phyloP scores from a whole-genome alignment of 2,797 vertebrate species.

The Morus bassanus region DNA sequence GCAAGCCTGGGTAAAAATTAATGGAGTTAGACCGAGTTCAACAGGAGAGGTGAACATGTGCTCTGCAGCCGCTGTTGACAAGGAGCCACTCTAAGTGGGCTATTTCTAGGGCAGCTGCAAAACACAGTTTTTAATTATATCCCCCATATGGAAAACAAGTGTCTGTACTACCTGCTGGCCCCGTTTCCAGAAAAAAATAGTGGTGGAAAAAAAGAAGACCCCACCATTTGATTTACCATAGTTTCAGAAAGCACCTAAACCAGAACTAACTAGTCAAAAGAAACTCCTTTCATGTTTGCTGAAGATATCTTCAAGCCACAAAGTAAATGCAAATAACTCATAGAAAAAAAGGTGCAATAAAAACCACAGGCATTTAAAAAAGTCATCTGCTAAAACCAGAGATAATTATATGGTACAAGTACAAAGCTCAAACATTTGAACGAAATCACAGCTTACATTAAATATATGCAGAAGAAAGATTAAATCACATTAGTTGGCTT shows the following conservation, averaged over 20 bases:
- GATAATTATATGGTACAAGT: slow-evolving; percentile 8
- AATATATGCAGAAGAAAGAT: slow-evolving; percentile 29
- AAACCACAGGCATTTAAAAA: background rate
- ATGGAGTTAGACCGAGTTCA: background rate
- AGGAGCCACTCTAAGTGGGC: background rate
- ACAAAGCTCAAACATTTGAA: slow-evolving; percentile 35
- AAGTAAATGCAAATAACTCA: slow-evolving; percentile 23
- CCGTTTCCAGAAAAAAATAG: background rate
- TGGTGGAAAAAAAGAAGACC: background rate
- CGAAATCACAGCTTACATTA: slow-evolving; percentile 51
- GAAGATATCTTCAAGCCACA: background rate
- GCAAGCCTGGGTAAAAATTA: slow-evolving; percentile 55
- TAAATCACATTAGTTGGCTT: slow-evolving; percentile 27
- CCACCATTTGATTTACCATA: background rate
- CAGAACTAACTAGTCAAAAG: background rate
- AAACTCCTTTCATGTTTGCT: background rate
- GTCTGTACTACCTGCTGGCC: background rate
- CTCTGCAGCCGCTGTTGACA: fast-evolving
- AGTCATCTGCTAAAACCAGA: slow-evolving; percentile 19
- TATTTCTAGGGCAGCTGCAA: slow-evolving; percentile 13
- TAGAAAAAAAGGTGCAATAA: background rate
- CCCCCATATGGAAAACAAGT: slow-evolving; percentile 3
- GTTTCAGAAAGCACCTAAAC: slow-evolving; percentile 1
- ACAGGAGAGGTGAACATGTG: background rate
- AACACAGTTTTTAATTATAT: slow-evolving; percentile 2